Percentiles rank a stretch among this genome's conserved stretches.
Conservation (phyloP, 1,140 invertebrate genomes). For the Acromyrmex heyeri region DNA sequence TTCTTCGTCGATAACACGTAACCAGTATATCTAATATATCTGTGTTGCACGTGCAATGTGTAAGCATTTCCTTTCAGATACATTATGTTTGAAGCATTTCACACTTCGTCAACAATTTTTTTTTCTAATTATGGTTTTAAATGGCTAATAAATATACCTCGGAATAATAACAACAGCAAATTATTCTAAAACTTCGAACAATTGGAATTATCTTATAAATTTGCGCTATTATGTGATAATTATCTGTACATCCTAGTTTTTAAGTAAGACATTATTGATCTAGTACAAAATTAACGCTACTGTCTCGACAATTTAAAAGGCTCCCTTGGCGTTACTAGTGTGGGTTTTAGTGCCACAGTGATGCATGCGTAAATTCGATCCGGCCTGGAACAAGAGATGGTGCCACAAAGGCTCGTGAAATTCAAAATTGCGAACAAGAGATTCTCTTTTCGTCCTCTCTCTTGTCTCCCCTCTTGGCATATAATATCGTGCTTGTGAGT, state of each 20-base stretch:
- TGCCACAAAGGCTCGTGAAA: constrained; percentile 33
- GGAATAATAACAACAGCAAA: background rate
- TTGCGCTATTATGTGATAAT: background rate
- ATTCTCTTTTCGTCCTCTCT: background rate
- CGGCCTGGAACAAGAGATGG: constrained; percentile 7
- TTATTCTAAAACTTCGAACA: background rate
- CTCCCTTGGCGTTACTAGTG: background rate
- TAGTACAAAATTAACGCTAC: background rate
- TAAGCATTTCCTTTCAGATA: background rate
- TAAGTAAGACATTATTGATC: background rate
- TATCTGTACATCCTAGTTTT: too few relatives aligned
- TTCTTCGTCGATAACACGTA: constrained; percentile 24
- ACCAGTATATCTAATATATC: background rate
- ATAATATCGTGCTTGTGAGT: constrained; percentile 35
- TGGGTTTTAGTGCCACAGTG: background rate
- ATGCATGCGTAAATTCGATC: constrained; percentile 50
- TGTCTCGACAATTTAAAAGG: background rate
- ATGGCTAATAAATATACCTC: background rate
- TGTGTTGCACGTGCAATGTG: constrained; percentile 17
- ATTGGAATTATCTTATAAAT: background rate
- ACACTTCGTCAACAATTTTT: background rate
- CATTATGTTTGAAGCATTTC: background rate
- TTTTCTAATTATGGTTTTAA: background rate
- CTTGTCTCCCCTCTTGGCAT: background rate
- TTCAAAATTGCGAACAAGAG: constrained; percentile 38